phyloP scores from a whole-genome alignment of 2,113 vertebrate species.

The Castor canadensis region DNA sequence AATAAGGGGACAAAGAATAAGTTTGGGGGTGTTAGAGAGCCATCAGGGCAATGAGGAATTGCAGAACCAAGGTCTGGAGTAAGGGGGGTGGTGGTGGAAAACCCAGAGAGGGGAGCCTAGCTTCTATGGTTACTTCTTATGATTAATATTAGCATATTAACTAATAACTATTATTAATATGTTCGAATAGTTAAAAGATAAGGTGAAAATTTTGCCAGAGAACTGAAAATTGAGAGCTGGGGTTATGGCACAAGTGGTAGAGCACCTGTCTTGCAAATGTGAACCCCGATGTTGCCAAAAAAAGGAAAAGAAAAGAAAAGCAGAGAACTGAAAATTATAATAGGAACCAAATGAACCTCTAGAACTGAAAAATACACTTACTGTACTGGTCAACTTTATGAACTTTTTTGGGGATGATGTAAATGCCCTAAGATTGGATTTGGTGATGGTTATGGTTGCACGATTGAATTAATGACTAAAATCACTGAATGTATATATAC shows the following conservation, averaged over 20 bases:
- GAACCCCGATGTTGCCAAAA: too few relatives aligned
- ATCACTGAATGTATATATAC: not conserved
- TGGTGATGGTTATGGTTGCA: not conserved
- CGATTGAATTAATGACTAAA: not conserved
- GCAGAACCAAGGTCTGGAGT: not conserved
- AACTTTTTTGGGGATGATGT: not conserved
- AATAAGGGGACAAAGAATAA: not conserved
- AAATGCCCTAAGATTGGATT: not conserved
- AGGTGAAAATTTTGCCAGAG: not conserved
- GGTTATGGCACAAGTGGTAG: too few relatives aligned
- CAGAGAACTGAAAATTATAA: not conserved
- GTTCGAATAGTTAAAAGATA: conserved; percentile 17
- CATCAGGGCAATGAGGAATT: not conserved
- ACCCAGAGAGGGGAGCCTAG: not conserved
- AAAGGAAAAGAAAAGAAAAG: too few relatives aligned
- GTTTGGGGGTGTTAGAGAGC: not conserved
- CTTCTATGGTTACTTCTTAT: not conserved
- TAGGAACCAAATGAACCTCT: not conserved
- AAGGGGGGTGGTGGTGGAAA: not conserved
- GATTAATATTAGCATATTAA: not conserved
- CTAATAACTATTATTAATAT: not conserved
- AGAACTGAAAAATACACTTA: not conserved
- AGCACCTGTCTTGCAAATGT: too few relatives aligned
- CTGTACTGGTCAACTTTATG: too few relatives aligned
- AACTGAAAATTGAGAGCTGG: too few relatives aligned